These are phyloP conservation scores for Andrena bicolor DNA, from an alignment of 2,888 invertebrate genomes.

Conservation along the genomic window DNA sequence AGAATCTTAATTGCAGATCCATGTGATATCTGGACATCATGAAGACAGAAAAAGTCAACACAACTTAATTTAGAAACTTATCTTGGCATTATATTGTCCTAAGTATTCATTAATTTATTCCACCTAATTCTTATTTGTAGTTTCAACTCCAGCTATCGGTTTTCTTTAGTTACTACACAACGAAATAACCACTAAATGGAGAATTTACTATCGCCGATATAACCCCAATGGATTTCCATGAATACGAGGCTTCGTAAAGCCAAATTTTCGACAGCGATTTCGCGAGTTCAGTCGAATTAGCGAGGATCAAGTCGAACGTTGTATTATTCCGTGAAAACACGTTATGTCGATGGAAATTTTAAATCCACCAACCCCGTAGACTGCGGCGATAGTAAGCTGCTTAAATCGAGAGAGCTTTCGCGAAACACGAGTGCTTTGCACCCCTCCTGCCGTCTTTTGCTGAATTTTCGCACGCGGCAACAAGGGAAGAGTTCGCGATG, in stretches of 20 bases:
- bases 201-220: not conserved
- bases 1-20: not conserved
- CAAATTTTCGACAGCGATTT: slow-evolving; percentile 25
- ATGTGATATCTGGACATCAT: not conserved
- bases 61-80: too few species aligned
- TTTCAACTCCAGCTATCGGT: too few species aligned
- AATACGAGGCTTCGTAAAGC: not conserved
- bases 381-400: slow-evolving; percentile 65
- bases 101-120: too few species aligned
- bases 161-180: not conserved
- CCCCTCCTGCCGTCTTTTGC: slow-evolving; percentile 42
- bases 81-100: too few species aligned
- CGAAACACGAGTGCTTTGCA: slow-evolving; percentile 64
- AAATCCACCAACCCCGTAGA: slow-evolving; percentile 39
- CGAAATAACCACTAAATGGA: not conserved
- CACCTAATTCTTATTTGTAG: too few species aligned
- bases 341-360: slow-evolving; percentile 61
- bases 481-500: slow-evolving; percentile 38
- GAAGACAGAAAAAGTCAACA: too few species aligned
- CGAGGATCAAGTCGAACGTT: slow-evolving; percentile 5
- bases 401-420: slow-evolving; percentile 67
- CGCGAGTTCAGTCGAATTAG: slow-evolving; percentile 33
- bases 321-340: slow-evolving; percentile 36
- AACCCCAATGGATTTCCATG: not conserved
- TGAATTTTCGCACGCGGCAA: slow-evolving; percentile 62